Percentiles rank a stretch among this genome's conserved stretches.
phyloP scores from a whole-genome alignment of 2,797 vertebrate genomes.

The Melanotaenia boesemani region DNA sequence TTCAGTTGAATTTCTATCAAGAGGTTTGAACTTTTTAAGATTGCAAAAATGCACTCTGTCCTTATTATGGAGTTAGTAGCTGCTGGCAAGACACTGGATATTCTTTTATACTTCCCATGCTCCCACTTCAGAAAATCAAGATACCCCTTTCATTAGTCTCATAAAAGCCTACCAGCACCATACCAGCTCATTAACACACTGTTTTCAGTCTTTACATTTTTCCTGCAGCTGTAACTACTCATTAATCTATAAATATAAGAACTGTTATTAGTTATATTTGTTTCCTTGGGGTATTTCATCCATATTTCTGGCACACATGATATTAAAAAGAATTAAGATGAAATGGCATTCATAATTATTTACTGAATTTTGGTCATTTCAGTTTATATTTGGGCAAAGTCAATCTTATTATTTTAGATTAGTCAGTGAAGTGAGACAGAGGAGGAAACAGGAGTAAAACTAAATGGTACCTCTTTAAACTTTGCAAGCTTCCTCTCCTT shows the following conservation, averaged over 20 bases:
- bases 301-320: not conserved
- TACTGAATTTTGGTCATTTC: not conserved
- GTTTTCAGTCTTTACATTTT: not conserved
- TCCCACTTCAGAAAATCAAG: no score
- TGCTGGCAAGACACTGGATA: no score
- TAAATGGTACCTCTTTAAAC: constrained; percentile 36
- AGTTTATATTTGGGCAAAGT: not conserved
- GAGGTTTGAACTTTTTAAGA: no score
- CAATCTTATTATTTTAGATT: not conserved
- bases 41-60: no score
- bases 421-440: not conserved
- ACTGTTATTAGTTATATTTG: not conserved
- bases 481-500: constrained; percentile 9
- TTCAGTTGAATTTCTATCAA: no score
- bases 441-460: not conserved
- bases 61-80: no score
- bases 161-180: no score
- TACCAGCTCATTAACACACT: no score
- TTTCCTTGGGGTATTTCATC: no score
- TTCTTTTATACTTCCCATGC: no score
- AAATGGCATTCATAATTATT: not conserved
- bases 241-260: not conserved
- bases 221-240: not conserved
- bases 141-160: no score
- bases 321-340: not conserved